Evolutionary conservation across 2,113 vertebrate genomes (phyloP).

Genomic region (Tauraco erythrolophus): DNA sequence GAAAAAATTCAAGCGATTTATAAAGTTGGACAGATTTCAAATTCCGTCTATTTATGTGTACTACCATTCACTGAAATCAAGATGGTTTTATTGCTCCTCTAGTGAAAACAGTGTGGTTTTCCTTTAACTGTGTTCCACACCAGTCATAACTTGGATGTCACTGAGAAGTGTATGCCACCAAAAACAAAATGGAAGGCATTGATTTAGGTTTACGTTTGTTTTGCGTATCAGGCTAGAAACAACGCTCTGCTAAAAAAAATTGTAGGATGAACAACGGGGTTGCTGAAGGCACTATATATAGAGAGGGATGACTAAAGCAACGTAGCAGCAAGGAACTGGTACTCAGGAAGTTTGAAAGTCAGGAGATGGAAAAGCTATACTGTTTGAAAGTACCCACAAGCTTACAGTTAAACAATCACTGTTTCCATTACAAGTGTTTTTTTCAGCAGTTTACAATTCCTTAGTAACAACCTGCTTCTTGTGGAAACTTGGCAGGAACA

Average conservation of each 20-base stretch:
- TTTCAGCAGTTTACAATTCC: background rate
- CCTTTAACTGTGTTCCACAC: background rate
- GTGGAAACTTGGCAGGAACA: conserved; percentile 15
- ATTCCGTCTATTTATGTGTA: background rate
- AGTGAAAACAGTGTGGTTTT: background rate
- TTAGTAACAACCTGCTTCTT: background rate
- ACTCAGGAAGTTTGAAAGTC: background rate
- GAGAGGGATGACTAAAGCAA: background rate
- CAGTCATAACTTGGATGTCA: background rate
- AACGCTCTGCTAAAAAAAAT: background rate
- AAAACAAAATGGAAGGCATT: background rate
- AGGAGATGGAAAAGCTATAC: background rate
- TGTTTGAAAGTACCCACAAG: background rate
- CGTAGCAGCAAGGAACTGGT: background rate
- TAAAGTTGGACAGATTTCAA: background rate
- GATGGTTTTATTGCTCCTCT: background rate
- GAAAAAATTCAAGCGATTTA: background rate
- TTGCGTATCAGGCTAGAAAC: background rate
- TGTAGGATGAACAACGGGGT: background rate
- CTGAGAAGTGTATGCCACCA: background rate
- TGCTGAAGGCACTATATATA: background rate
- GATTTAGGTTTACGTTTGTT: background rate
- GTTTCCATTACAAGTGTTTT: background rate
- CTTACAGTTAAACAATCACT: background rate
- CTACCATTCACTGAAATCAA: background rate